Evolutionary conservation across 2,888 invertebrate species (phyloP), one percentile per base, ranked within the genome.

Genomic region (Nezara viridula): DNA sequence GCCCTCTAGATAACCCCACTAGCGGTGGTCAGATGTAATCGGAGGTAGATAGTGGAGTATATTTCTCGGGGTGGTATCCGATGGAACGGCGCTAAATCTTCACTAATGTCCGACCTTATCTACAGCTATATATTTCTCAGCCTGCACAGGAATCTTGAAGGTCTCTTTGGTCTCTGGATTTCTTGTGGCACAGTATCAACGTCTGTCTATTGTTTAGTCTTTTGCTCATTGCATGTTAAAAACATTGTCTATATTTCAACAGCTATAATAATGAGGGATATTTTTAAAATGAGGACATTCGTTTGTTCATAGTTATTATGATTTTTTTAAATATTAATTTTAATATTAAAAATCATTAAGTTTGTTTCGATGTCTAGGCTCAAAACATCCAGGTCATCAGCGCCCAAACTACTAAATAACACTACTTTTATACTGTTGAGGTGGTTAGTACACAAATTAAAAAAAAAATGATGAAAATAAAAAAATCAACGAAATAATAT

Each of bases 81-180:
- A 4, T 73, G 66, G 66, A 73, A 37, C 27, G 21, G 32, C 37
- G 66, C 19, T 73, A 73, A 73, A 73, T 73, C 66, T 73, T 73
- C 66, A 73, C 66, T 73, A 73, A 73, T 73, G 66, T 32, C 66
- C 66, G 37, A 9, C 24, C 66, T 73, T 73, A 73, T 73, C 66
- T 73, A 37, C 27, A 16, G 32, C 66, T 21, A 73, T 73, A 73
- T 73, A 73, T 73, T 73, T 73, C 66, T 73, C 66, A 37, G 27
- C 12, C 27, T 27, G n/a, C n/a, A 14, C 14, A 60, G 32, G 66
- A 73, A 73, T 73, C 66, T 73, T 73, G 32, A 19, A 21, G 19
- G 16, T 14, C 37, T 37, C 37, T 73, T 32, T 37, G 2, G 66
- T 37, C 66, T 6, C 19, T 32, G 32, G 37, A 37, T 73, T 73